These are phyloP conservation scores for Dexiosoma caninum DNA, from an alignment of 2,888 invertebrate species.

Conservation along the genomic window DNA sequence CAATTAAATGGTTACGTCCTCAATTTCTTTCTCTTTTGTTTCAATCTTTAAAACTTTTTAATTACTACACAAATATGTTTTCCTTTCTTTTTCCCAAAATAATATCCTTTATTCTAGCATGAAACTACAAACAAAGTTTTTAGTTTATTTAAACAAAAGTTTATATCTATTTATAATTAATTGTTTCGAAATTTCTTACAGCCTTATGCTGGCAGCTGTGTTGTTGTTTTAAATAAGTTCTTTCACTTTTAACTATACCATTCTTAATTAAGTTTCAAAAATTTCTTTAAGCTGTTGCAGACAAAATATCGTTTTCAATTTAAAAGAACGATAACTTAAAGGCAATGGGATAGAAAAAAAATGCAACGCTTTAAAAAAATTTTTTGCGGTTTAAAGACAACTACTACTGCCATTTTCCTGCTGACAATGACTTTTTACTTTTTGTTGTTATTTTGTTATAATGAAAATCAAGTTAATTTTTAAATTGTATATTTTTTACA, in stretches of 20 bases:
- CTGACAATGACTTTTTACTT: too few species aligned
- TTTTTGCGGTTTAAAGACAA: too few species aligned
- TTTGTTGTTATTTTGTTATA: too few species aligned
- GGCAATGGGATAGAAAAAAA: too few species aligned
- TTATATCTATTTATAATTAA: slow-evolving; percentile 2
- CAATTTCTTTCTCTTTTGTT: too few species aligned
- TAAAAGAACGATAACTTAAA: too few species aligned
- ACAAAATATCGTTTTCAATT: too few species aligned
- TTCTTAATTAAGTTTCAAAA: background rate
- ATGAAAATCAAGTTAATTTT: too few species aligned
- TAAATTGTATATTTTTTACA: too few species aligned
- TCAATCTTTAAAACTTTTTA: background rate
- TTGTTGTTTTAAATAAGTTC: slow-evolving; percentile 7
- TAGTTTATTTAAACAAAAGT: background rate
- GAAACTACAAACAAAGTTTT: background rate
- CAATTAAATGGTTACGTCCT: too few species aligned
- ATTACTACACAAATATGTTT: background rate
- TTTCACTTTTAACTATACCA: background rate
- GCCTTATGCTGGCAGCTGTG: background rate
- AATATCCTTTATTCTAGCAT: background rate
- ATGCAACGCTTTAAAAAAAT: too few species aligned
- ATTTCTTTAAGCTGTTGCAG: background rate
- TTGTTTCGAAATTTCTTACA: slow-evolving; percentile 1
- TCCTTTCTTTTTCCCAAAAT: background rate
- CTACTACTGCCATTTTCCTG: too few species aligned